These are phyloP conservation scores for Phrynosoma platyrhinos DNA, from an alignment of 2,113 vertebrate species.

Conservation along the genomic window DNA sequence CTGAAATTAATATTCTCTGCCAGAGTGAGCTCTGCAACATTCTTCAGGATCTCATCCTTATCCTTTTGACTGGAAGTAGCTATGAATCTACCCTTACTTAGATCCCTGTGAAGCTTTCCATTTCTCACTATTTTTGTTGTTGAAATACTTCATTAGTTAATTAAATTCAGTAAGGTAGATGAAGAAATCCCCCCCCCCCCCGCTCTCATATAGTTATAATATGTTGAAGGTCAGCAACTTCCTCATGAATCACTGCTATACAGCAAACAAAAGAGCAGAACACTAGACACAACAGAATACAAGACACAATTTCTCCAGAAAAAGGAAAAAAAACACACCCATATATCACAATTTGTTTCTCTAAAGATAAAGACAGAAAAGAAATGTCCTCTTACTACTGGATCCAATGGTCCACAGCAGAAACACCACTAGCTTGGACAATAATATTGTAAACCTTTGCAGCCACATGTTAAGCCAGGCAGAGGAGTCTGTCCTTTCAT, in stretches of 20 bases:
- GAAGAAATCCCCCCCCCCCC: neutral
- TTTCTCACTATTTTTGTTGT: neutral
- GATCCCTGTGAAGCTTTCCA: neutral
- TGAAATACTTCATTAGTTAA: neutral
- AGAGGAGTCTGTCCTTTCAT: neutral
- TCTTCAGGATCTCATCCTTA: neutral
- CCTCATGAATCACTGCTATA: too few relatives aligned
- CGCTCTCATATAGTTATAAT: too few relatives aligned
- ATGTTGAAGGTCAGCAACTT: neutral
- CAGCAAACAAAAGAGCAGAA: too few relatives aligned
- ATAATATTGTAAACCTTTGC: too few relatives aligned
- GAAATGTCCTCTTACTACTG: too few relatives aligned
- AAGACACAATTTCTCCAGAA: too few relatives aligned
- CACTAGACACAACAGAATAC: too few relatives aligned
- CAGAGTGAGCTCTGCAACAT: neutral
- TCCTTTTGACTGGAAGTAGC: neutral
- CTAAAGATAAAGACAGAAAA: too few relatives aligned
- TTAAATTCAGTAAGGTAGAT: neutral
- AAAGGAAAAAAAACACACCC: too few relatives aligned
- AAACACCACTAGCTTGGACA: too few relatives aligned
- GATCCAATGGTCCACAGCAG: too few relatives aligned
- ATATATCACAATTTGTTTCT: too few relatives aligned
- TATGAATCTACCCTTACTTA: neutral
- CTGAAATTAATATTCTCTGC: neutral
- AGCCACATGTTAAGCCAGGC: neutral